phyloP scores from a whole-genome alignment of 2,113 vertebrate species.

The Tapirus terrestris region DNA sequence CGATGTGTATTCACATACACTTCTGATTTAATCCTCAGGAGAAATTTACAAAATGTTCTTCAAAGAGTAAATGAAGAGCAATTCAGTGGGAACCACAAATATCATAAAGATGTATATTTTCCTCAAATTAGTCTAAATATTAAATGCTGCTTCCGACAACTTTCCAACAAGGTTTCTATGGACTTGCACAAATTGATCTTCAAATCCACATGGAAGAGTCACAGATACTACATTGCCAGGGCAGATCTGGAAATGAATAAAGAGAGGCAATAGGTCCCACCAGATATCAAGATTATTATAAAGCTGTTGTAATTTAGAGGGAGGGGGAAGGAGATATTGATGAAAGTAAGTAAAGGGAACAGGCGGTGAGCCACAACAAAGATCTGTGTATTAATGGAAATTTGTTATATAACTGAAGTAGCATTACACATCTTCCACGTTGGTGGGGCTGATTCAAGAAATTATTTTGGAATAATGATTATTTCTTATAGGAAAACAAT shows the following conservation, averaged over 20 bases:
- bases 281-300: neutral
- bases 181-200: neutral
- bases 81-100: neutral
- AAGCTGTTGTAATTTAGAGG: neutral
- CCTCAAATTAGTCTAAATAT: neutral
- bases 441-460: neutral
- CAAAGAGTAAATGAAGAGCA: neutral
- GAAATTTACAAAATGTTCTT: conserved; percentile 15
- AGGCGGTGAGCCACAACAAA: neutral
- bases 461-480: neutral
- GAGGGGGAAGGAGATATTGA: neutral
- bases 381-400: neutral
- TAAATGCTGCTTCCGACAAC: neutral
- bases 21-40: neutral
- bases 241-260: neutral
- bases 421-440: neutral
- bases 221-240: neutral
- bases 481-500: neutral
- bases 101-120: neutral
- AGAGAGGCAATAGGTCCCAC: neutral
- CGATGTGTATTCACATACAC: neutral
- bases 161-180: neutral
- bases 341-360: neutral
- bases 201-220: neutral
- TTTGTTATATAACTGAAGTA: neutral